A percentile compares a stretch with the other conserved stretches of the same genome.
Evolutionary conservation across 2,113 vertebrate genomes (phyloP).

Genomic region (Osmerus mordax): DNA sequence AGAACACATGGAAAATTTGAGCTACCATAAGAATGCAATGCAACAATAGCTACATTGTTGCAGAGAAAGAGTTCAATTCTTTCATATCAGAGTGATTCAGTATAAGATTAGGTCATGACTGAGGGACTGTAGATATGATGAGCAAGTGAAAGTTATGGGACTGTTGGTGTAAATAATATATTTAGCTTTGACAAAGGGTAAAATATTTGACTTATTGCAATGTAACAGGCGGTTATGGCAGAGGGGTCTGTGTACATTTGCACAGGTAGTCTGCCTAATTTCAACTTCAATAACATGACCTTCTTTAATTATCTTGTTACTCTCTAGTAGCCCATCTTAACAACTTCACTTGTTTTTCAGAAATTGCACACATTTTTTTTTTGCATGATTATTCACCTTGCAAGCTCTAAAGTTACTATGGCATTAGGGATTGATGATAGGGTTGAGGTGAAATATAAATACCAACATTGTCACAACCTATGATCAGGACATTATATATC

Average conservation of each 20-base stretch:
- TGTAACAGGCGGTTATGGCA: slow-evolving; percentile 3
- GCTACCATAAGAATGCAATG: slow-evolving; percentile 53
- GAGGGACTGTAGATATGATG: slow-evolving; percentile 42
- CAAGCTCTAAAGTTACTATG: too few species aligned
- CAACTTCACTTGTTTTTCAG: too few species aligned
- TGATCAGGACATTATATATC: too few species aligned
- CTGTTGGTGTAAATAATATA: slow-evolving; percentile 20
- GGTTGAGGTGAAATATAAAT: too few species aligned
- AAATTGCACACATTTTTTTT: too few species aligned
- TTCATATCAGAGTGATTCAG: slow-evolving; percentile 54
- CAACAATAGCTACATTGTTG: slow-evolving; percentile 65
- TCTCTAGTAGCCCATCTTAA: too few species aligned
- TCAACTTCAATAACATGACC: slow-evolving; percentile 36
- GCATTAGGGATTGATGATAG: too few species aligned
- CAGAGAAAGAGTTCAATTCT: slow-evolving; percentile 71
- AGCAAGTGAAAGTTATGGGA: slow-evolving; percentile 21
- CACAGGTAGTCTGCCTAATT: neutral
- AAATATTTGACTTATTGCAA: neutral
- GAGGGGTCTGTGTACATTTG: neutral
- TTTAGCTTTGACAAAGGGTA: slow-evolving; percentile 21
- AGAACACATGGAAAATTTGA: slow-evolving; percentile 57
- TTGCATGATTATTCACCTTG: too few species aligned
- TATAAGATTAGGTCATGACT: slow-evolving; percentile 56
- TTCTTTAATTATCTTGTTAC: neutral
- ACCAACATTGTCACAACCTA: too few species aligned